Evolutionary conservation across 2,113 vertebrate species (phyloP), one percentile per base, ranked within the genome.

Genomic region (Calypte anna): DNA sequence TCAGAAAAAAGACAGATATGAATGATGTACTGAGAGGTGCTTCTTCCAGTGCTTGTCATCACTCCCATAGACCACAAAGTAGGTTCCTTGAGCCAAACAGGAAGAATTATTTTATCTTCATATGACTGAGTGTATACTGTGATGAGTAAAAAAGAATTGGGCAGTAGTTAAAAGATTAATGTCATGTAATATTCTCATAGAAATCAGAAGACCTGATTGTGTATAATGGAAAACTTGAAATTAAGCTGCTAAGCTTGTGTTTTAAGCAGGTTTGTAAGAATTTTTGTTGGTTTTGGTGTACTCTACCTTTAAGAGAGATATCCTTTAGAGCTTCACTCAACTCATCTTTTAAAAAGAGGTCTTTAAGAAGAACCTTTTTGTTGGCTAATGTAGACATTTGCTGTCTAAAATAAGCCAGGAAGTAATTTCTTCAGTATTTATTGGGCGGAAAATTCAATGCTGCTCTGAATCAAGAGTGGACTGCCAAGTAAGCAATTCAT

Each of bases 401-500:
- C 53, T 87, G 70, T 90, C 55, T 90, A 54, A 94, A 94, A 64
- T 81, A 94, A 86, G 18, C 14, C 76, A 79, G 79, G 77, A 91
- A 86, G 58, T 72, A 44, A 82, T 88, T 95, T 81, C 8, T 3
- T 88, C 7, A 25, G 33, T 78, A 46, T 86, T 94, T 93, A 75
- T 62, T 81, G 61, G 69, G 22, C 7, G 19, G 76, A 92, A 96
- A 91, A 76, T 48, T 85, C 67, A 83, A 51, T 55, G 72, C 78
- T 91, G 81, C 80, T 83, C 58, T 90, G 85, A 96, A 78, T 93
- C 44, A 74, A 81, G 72, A 83, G 54, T 21, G 16, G 25, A 40
- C 46, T 91, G 28, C 87, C 75, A 89, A 94, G 89, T 82, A 91
- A 91, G 36, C 73, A 2, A 79, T 95, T 92, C n/a, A 89, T 33